Evolutionary conservation across 2,797 vertebrate species (phyloP), one percentile per base, ranked within the genome.

Genomic region (Xenopus petersii): DNA sequence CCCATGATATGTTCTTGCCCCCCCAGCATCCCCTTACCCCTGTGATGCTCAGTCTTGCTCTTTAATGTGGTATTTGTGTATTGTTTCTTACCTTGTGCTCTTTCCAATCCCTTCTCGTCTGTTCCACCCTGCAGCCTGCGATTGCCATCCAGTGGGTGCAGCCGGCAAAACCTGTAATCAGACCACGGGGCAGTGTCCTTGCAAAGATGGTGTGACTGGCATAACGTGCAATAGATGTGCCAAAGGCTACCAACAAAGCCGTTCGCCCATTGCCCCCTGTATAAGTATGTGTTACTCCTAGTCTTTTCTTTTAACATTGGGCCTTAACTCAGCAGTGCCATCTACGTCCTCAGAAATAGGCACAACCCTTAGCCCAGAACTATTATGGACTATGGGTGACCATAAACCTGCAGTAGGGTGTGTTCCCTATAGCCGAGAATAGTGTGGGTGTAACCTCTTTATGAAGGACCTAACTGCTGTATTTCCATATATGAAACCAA

Each of bases 91-190:
- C 70, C 70, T 68, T 73, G 64, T 78, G 75, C 70, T 71, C 56
- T 72, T 67, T 67, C 68, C 81, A 89, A 81, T 88, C 82, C 75
- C 79, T 88, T 62, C 86, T 88, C 86, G 5, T 86, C 71, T 88
- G 77, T 85, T 77, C 64, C 75, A 33, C 58, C 91, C 91, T 83
- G 80, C 54, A 95, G 94, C 94, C 0, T 95, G 94, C 1, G 94
- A 95, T 86, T 95, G 94, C 87, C 94, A 95, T 77, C 94, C 94
- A 0, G 94, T 95, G 0, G 94, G 94, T 0, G 94, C 94, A 0
- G 94, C 94, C 0, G 94, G 94, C 75, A 95, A 95, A 85, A 95
- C 94, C 79, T 95, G 94, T 87, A 95, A 95, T 87, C 94, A 95
- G 86, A 95, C 94, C 0, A 95, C 94, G 0, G 94, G 94, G 21